Evolutionary conservation across 2,113 vertebrate genomes (phyloP).

Genomic region (Falco punctatus): DNA sequence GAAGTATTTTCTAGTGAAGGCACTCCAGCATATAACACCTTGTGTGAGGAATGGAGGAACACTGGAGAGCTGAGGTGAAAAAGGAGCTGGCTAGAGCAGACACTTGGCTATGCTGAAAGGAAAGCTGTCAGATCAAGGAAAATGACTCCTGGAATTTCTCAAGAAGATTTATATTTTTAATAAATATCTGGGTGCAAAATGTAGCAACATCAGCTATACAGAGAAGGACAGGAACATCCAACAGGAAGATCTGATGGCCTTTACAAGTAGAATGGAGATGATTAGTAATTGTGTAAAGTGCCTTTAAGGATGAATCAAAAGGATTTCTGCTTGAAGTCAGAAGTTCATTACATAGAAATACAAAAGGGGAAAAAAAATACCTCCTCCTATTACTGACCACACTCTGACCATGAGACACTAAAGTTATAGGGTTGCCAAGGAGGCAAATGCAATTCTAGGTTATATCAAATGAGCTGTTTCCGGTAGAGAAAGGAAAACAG

Average conservation of each 20-base stretch:
- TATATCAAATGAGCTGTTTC: slow-evolving; percentile 42
- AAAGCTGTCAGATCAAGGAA: neutral
- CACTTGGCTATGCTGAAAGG: neutral
- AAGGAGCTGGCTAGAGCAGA: neutral
- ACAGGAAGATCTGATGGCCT: neutral
- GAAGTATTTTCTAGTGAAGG: neutral
- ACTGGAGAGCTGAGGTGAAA: neutral
- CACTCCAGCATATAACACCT: neutral
- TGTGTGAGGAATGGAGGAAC: neutral
- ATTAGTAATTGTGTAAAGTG: neutral
- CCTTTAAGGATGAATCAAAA: neutral
- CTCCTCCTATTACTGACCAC: neutral
- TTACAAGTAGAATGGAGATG: neutral
- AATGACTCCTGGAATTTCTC: neutral
- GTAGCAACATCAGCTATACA: neutral
- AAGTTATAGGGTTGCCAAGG: slow-evolving; percentile 11
- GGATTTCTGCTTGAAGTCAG: neutral
- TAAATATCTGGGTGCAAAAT: neutral
- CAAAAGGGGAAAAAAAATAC: neutral
- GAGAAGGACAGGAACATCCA: neutral
- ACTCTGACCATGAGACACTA: neutral
- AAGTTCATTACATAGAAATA: neutral
- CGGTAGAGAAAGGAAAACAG: slow-evolving; percentile 31
- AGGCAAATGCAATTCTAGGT: slow-evolving; percentile 35
- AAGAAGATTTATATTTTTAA: neutral